Conservation (phyloP, 2,888 invertebrate species). For the Hydropsyche betteni region DNA sequence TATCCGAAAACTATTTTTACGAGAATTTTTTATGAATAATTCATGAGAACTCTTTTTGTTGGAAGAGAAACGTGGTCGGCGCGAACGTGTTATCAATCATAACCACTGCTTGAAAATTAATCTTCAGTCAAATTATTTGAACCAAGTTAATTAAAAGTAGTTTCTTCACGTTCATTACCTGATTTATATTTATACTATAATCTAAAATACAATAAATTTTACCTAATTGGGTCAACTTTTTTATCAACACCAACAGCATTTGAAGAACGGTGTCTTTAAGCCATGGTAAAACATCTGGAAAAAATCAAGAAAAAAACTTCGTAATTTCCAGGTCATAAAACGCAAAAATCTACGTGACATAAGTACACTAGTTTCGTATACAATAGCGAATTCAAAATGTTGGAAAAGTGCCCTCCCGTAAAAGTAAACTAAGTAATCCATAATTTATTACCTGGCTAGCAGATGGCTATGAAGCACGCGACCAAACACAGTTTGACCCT, state of each 20-base stretch:
- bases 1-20: slow-evolving; percentile 15
- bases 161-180: too few relatives aligned
- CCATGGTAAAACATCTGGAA: too few relatives aligned
- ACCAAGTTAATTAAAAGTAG: neutral
- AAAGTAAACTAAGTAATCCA: slow-evolving; percentile 39
- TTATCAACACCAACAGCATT: too few relatives aligned
- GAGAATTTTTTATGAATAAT: slow-evolving; percentile 3
- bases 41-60: slow-evolving; percentile 19
- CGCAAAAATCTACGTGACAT: too few relatives aligned
- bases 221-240: too few relatives aligned
- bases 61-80: neutral
- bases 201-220: too few relatives aligned
- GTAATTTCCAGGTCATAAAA: too few relatives aligned
- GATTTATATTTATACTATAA: too few relatives aligned
- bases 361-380: too few relatives aligned
- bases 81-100: slow-evolving; percentile 29
- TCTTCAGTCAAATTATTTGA: slow-evolving; percentile 18
- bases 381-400: slow-evolving; percentile 16
- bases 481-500: slow-evolving; percentile 32
- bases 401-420: slow-evolving; percentile 11
- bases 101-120: slow-evolving; percentile 4
- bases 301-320: too few relatives aligned
- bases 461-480: slow-evolving; percentile 34
- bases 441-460: slow-evolving; percentile 37
- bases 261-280: too few relatives aligned